These are phyloP conservation scores for Ciconia nigra DNA, from an alignment of 2,797 vertebrate species.

Conservation along the genomic window DNA sequence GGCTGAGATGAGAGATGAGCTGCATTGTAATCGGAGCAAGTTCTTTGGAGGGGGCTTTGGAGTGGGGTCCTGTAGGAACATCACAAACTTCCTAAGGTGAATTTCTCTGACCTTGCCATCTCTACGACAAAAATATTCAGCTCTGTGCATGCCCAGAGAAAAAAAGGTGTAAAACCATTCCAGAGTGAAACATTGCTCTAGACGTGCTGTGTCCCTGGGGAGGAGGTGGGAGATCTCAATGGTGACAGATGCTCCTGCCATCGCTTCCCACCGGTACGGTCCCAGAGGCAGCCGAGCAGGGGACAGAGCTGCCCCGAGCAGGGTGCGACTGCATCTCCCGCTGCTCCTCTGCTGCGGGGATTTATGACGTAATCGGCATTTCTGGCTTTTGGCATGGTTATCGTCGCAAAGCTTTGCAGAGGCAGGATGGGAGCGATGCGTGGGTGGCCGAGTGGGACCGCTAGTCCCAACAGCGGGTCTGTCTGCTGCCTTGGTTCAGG, in stretches of 20 bases:
- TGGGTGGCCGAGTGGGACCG: background rate
- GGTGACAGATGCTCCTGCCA: background rate
- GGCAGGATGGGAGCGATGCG: background rate
- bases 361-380: background rate
- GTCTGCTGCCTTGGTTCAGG: background rate
- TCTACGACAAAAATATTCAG: conserved; percentile 12
- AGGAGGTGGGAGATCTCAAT: background rate
- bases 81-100: background rate
- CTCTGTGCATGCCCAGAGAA: background rate
- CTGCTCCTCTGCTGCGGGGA: background rate
- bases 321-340: background rate
- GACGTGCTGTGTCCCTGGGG: background rate
- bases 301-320: background rate
- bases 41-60: conserved; percentile 3
- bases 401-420: background rate
- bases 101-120: conserved; percentile 26
- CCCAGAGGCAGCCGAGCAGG: background rate
- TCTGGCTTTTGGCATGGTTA: background rate
- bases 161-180: background rate
- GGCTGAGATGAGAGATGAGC: conserved; percentile 7
- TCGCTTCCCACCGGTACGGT: rapidly evolving
- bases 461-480: background rate
- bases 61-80: background rate
- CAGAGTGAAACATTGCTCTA: background rate
- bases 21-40: background rate